These are phyloP conservation scores for Criorhina ranunculi DNA, from an alignment of 2,888 invertebrate genomes.

Conservation along the genomic window DNA sequence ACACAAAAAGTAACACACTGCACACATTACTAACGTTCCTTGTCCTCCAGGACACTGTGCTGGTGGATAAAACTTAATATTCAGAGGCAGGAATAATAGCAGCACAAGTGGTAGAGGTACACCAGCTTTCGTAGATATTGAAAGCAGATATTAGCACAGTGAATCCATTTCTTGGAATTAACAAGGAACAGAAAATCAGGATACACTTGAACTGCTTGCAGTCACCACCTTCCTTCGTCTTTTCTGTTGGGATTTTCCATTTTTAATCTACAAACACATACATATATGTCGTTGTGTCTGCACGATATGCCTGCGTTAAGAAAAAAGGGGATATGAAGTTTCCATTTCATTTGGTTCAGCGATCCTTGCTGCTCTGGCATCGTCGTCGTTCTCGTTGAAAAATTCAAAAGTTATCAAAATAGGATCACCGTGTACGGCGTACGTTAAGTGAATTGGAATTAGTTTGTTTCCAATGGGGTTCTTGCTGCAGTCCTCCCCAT, in stretches of 20 bases:
- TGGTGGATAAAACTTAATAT: slow-evolving; percentile 72
- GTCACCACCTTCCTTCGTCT: slow-evolving; percentile 23
- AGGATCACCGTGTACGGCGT: slow-evolving; percentile 44
- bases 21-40: slow-evolving; percentile 1
- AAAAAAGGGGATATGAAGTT: slow-evolving; percentile 16
- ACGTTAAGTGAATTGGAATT: slow-evolving; percentile 72
- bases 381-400: slow-evolving; percentile 12
- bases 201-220: slow-evolving; percentile 2
- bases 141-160: slow-evolving; percentile 67
- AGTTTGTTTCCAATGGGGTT: slow-evolving; percentile 52
- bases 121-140: slow-evolving; percentile 50
- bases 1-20: slow-evolving; percentile 67
- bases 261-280: slow-evolving; percentile 46
- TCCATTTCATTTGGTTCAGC: slow-evolving; percentile 65
- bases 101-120: slow-evolving; percentile 29
- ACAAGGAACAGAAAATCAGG: slow-evolving; percentile 63
- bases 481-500: slow-evolving; percentile 2
- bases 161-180: slow-evolving; percentile 65
- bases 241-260: slow-evolving; percentile 10
- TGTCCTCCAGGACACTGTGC: not conserved
- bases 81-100: slow-evolving; percentile 57
- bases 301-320: slow-evolving; percentile 19
- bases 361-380: slow-evolving; percentile 24
- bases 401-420: slow-evolving; percentile 66
- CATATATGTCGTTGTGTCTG: slow-evolving; percentile 24